Evolutionary conservation across 2,888 invertebrate genomes (phyloP), one percentile per base, ranked within the genome.

Genomic region (Conops quadrifasciatus): DNA sequence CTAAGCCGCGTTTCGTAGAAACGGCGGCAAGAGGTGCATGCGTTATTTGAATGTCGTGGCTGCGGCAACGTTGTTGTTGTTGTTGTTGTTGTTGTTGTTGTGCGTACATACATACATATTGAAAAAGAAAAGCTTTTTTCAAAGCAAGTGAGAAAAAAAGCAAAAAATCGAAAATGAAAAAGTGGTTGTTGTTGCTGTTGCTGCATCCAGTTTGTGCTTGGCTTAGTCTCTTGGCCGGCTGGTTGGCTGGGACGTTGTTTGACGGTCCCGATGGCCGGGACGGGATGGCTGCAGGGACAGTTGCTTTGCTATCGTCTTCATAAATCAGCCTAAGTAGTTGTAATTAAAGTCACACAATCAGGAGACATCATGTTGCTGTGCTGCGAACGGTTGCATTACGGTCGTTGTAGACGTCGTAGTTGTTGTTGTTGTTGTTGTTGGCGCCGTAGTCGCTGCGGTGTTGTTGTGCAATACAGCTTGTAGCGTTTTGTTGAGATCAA

Each of bases 311-410:
- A 73, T 73, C 71, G 66, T 73, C 66, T 71, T 64, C 73, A 71
- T 73, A 73, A 73, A 73, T 73, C 73, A 73, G 73, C 69, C 64
- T 73, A 73, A 73, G 71, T 71, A 73, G 73, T 71, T 73, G 73
- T 73, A 73, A 73, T 73, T 73, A 73, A 73, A 73, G 71, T 71
- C 71, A 73, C 73, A 71, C 71, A 51, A 60, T 62, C 60, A 62
- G 51, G 47, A 47, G 68, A 62, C 68, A 64, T 45, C 64, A 70
- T 70, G 67, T 67, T 58, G 58, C 43, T 58, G 66, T 58, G 3
- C 5, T 36, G 36, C 19, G 21, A 36, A 36, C 9, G 36, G 4
- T 36, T 4, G 4, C 36, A 36, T 36, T 63, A 9, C 47, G 16
- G 19, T 13, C 2, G 45, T 47, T 16, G 21, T 51, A 11, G 49